Base-by-base conservation (phyloP, 2,797 vertebrate genomes). In the Micrastur ruficollis region DNA sequence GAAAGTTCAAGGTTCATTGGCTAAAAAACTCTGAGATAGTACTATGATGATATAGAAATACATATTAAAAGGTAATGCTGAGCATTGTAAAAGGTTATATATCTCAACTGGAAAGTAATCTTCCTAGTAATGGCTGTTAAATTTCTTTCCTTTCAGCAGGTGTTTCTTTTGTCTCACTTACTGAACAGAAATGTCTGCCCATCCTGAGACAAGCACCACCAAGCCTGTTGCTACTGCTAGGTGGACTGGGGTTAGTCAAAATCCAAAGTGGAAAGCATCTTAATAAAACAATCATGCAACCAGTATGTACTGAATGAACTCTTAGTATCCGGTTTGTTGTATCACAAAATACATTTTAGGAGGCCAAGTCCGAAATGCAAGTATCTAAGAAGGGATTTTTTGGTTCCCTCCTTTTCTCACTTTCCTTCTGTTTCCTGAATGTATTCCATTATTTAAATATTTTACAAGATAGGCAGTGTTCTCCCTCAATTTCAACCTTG, bases 391-490 rank as follows among this genome's bases (percentile, higher is more conserved):
- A 40, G 9, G 8, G 12, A 29, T 12, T 76, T 58, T 70, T 40
- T 74, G 2, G 68, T 72, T 22, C 9, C 25, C 16, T 25, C 14
- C 4, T 62, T 84, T 89, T 81, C 50, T 50, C 13, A 26, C 26
- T 84, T 90, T 56, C 9, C 4, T 23, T 85, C 78, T 65, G 14
- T 58, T 91, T 81, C 52, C 46, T 78, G 66, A 63, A 78, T 56
- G 31, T 83, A 79, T 67, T 47, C 6, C 44, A 65, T 68, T 81
- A 91, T 90, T 93, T 93, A 88, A 95, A 91, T 79, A 90, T 68
- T 46, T 83, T 63, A 86, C 21, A 79, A 89, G 73, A 82, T 50
- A 78, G 46, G 34, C 56, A 88, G 31, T 5, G 2, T 85, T 93
- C 58, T 81, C 31, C 14, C 32, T 89, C 79, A 78, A 70, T 95